Evolutionary conservation across 2,797 vertebrate species (phyloP).

Genomic region (Neosilurus hyrtlii): DNA sequence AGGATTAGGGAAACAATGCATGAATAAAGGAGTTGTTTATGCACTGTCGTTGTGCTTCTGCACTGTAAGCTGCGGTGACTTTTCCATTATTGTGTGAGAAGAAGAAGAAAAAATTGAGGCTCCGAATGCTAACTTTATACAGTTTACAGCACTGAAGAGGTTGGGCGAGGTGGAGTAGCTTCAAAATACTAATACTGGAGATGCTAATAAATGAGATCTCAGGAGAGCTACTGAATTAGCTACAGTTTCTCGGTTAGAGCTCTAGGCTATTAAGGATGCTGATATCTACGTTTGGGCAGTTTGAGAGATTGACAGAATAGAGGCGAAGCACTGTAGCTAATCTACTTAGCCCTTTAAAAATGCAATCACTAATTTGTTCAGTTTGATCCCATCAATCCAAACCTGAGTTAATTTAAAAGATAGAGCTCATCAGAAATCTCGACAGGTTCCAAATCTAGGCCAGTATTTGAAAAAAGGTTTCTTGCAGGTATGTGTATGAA

Average conservation of each 20-base stretch:
- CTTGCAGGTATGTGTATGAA: slow-evolving; percentile 13
- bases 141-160: slow-evolving; percentile 61
- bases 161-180: slow-evolving; percentile 56
- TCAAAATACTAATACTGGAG: slow-evolving; percentile 51
- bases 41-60: slow-evolving; percentile 60
- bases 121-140: slow-evolving; percentile 60
- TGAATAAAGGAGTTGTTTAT: slow-evolving; percentile 73
- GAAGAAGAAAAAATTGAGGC: slow-evolving; percentile 56
- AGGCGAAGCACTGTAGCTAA: slow-evolving; percentile 72
- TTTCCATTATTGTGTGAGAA: slow-evolving; percentile 65
- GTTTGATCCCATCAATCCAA: slow-evolving; percentile 66
- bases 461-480: neutral
- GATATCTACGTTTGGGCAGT: slow-evolving; percentile 71
- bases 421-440: slow-evolving; percentile 64
- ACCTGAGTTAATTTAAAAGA: slow-evolving; percentile 64
- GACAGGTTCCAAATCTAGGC: slow-evolving; percentile 45
- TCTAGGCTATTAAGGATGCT: slow-evolving; percentile 71
- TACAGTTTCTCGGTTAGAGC: slow-evolving; percentile 60
- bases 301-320: slow-evolving; percentile 64
- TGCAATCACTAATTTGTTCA: slow-evolving; percentile 68
- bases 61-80: slow-evolving; percentile 72
- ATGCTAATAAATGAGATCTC: slow-evolving; percentile 56
- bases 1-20: slow-evolving; percentile 27
- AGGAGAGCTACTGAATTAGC: slow-evolving; percentile 62
- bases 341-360: slow-evolving; percentile 71